Conservation (phyloP, 2,888 invertebrate species). For the Balanococcus diminutus region DNA sequence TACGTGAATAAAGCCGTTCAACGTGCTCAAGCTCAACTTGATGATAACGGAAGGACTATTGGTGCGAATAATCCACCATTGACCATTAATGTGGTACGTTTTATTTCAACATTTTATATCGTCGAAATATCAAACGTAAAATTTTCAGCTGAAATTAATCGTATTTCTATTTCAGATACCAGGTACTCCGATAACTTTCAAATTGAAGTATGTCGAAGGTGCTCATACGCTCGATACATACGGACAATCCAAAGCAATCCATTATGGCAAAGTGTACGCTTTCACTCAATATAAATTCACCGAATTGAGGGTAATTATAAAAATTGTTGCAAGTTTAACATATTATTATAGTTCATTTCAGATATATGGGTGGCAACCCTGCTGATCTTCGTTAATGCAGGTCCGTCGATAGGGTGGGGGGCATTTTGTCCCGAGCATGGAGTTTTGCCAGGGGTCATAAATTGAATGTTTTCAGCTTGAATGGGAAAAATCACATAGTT, state of each 20-base stretch:
- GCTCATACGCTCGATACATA: not conserved
- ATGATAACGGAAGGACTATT: not conserved
- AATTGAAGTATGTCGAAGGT: conserved; percentile 14
- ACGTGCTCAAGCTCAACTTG: not conserved
- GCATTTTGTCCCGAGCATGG: too few species aligned
- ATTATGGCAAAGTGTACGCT: not conserved
- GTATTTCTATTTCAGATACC: conserved; percentile 33
- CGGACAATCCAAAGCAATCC: not conserved
- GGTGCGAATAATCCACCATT: not conserved
- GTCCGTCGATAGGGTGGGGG: too few species aligned
- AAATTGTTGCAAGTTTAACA: too few species aligned
- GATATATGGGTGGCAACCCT: too few species aligned
- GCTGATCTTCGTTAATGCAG: too few species aligned
- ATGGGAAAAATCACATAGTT: too few species aligned
- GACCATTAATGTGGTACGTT: not conserved
- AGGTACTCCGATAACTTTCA: not conserved
- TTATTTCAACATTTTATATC: not conserved
- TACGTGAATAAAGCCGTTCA: not conserved
- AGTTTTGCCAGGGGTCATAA: too few species aligned
- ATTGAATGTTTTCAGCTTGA: too few species aligned
- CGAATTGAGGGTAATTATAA: not conserved
- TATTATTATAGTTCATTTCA: too few species aligned
- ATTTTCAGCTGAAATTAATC: too few species aligned
- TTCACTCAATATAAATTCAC: conserved; percentile 12
- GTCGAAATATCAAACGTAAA: too few species aligned